Percentiles rank a stretch among this genome's conserved stretches.
Evolutionary conservation across 2,113 vertebrate species (phyloP).

Genomic region (Esox niger): DNA sequence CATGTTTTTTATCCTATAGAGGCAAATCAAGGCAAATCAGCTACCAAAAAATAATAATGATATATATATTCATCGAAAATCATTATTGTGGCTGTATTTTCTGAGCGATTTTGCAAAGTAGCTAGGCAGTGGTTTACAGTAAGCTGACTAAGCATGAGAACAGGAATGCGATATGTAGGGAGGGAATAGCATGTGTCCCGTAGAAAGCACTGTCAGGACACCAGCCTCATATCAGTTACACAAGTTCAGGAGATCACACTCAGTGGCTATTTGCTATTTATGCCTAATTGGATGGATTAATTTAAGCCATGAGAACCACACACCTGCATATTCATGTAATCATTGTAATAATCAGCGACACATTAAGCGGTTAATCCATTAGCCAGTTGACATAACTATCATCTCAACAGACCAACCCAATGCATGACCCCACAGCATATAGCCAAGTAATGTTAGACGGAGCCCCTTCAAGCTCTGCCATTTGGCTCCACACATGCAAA

Average conservation of each 20-base stretch:
- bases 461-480: not conserved
- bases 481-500: not conserved
- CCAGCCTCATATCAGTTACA: constrained; percentile 45
- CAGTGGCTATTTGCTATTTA: constrained; percentile 52
- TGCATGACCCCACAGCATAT: not conserved
- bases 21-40: not conserved
- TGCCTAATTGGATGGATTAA: constrained; percentile 24
- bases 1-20: not conserved
- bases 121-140: constrained; percentile 42
- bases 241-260: constrained; percentile 36
- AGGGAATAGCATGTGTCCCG: constrained; percentile 38
- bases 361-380: not conserved
- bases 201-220: constrained; percentile 41
- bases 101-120: constrained; percentile 43
- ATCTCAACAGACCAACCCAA: not conserved
- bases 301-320: constrained; percentile 33
- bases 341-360: constrained; percentile 26
- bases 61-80: no score
- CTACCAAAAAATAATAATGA: no score
- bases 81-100: constrained; percentile 29
- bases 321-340: constrained; percentile 34
- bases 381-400: not conserved
- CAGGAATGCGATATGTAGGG: constrained; percentile 49
- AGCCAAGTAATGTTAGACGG: not conserved
- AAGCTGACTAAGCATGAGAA: constrained; percentile 49